Percentiles rank a stretch among this genome's conserved stretches.
Evolutionary conservation across 2,797 vertebrate species (phyloP).

Genomic region (Yasuhikotakia modesta): DNA sequence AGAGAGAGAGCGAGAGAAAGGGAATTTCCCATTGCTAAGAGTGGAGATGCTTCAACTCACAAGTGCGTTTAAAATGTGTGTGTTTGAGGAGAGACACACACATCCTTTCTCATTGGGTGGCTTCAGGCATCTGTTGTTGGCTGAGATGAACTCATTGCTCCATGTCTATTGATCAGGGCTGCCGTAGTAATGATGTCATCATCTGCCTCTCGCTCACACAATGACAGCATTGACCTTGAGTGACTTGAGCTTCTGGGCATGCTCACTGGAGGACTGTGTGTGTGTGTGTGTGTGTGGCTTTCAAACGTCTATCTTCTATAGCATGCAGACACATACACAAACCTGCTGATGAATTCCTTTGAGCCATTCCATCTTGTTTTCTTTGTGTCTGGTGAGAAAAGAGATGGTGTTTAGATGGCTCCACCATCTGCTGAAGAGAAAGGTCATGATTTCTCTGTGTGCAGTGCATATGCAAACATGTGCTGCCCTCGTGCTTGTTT

Average conservation of each 20-base stretch:
- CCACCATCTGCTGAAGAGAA: conserved; percentile 22
- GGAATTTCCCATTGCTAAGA: conserved; percentile 40
- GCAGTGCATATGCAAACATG: neutral
- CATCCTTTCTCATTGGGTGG: conserved; percentile 45
- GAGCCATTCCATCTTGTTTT: conserved; percentile 41
- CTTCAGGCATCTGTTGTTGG: conserved; percentile 68
- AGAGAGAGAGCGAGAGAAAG: conserved; percentile 38
- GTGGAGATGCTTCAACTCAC: neutral
- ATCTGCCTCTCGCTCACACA: conserved; percentile 62
- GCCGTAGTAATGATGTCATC: conserved; percentile 86
- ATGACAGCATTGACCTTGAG: conserved; percentile 53
- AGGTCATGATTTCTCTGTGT: neutral
- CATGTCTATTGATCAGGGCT: conserved; percentile 80
- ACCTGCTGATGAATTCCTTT: conserved; percentile 37
- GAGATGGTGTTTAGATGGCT: conserved; percentile 8
- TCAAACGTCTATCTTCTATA: conserved; percentile 19
- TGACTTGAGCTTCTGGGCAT: conserved; percentile 30
- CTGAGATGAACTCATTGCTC: conserved; percentile 72
- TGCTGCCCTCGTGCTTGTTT: neutral
- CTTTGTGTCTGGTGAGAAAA: conserved; percentile 33
- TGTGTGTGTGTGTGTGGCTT: neutral
- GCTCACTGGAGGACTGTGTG: conserved; percentile 6
- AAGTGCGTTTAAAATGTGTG: neutral
- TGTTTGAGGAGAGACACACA: conserved; percentile 11
- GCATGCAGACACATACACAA: conserved; percentile 25